Evolutionary conservation across 2,797 vertebrate genomes (phyloP).

Genomic region (Tiaroga cobitis): DNA sequence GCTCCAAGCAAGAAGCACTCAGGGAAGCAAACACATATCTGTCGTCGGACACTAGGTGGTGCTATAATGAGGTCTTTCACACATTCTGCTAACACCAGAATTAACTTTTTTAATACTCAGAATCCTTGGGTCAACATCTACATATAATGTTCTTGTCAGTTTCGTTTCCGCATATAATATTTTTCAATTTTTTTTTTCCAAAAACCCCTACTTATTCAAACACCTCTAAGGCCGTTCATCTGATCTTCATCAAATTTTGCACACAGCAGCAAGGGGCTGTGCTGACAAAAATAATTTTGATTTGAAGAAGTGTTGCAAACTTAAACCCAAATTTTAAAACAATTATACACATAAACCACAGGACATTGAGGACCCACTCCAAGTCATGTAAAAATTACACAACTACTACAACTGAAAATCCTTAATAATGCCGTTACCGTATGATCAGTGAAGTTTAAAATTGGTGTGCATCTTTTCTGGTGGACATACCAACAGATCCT

Average conservation of each 20-base stretch:
- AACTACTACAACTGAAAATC: background rate
- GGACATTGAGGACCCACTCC: background rate
- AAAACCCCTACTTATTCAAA: background rate
- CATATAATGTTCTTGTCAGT: background rate
- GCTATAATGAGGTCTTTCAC: background rate
- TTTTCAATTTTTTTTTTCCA: too few species aligned
- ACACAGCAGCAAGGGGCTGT: background rate
- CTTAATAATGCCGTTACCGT: background rate
- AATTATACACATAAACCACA: background rate
- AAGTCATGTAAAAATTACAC: background rate
- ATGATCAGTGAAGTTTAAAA: background rate
- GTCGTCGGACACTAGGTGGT: background rate
- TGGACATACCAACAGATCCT: background rate
- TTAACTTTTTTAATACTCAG: too few species aligned
- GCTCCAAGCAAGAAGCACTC: background rate
- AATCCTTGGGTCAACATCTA: background rate
- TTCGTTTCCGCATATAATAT: background rate
- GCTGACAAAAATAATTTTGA: background rate
- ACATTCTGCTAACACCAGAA: background rate
- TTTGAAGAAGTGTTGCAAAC: background rate
- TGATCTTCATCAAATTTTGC: background rate
- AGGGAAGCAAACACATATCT: background rate
- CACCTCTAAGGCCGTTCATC: background rate
- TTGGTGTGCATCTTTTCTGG: background rate
- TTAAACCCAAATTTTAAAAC: background rate